Base-by-base conservation (phyloP, 1,140 invertebrate species). In the Prorops nasuta region DNA sequence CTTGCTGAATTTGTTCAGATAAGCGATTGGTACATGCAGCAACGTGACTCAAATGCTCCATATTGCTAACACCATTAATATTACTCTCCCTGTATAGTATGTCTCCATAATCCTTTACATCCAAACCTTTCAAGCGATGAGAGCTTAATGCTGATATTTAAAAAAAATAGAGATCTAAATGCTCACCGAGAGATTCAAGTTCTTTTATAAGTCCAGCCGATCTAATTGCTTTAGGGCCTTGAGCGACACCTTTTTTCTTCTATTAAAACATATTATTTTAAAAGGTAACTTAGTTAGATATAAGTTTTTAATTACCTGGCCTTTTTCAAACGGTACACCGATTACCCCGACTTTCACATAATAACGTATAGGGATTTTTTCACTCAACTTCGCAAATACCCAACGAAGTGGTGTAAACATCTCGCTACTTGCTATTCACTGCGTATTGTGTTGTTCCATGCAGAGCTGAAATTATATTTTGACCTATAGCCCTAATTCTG, bases 251-350 rank as follows among this genome's bases (percentile, higher is more conserved):
- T 54, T 57, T 37, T 39, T 75, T 76, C 47, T 40, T 54, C 74
- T 76, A 46, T 12, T 3, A 21, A 17, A 21, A 38, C 1, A 28
- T 3, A 32, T 38, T 16, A 9, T 18, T 31, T 3, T 32, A 34
- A 16, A 9, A 31, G 4, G 28, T 52, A 32, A 28, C 37, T 39
- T 40, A 4, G 24, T 28, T 28, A 28, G 24, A 28, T 6, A 6
- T 10, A 28, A 10, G 24, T 28, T n/a, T n/a, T 24, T 31, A 51
- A 20, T 43, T 66, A 77, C 76, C 70, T 88, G 86, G 3, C 87
- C 87, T 64, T 88, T 87, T 46, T 85, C 83, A 61, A 89, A 87
- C 19, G 86, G 87, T 32, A 88, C 86, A n/a, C 86, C 86, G 36
- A 88, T 75, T 51, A 89, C 80, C 34, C 85, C 87, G 8, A 88